These are phyloP conservation scores for Rhynchomys soricoides DNA, from an alignment of 2,113 vertebrate species.

Conservation along the genomic window DNA sequence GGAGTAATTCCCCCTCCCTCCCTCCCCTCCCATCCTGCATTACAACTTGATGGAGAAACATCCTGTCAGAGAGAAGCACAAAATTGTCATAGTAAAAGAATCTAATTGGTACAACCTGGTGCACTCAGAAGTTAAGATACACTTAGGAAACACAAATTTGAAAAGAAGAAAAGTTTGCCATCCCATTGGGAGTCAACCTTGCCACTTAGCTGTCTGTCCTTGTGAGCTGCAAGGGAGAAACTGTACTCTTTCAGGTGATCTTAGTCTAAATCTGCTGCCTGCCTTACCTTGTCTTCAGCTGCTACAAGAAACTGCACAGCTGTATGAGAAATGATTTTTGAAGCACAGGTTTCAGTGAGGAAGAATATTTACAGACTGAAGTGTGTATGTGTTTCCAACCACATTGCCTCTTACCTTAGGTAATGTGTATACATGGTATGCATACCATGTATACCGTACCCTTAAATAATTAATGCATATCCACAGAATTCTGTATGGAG, in stretches of 20 bases:
- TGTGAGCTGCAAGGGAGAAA: constrained; percentile 61
- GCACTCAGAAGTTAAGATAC: constrained; percentile 77
- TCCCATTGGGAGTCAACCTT: constrained; percentile 82
- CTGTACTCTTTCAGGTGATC: constrained; percentile 55
- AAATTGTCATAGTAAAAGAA: constrained; percentile 71
- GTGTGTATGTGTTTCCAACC: constrained; percentile 70
- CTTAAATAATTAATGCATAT: constrained; percentile 28
- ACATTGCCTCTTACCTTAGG: constrained; percentile 41
- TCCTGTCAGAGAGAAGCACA: constrained; percentile 80
- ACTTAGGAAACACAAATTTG: constrained; percentile 81
- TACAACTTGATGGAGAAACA: constrained; percentile 83
- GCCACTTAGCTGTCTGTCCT: constrained; percentile 66
- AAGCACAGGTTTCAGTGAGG: constrained; percentile 65
- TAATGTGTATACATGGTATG: constrained; percentile 57
- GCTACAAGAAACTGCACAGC: constrained; percentile 80
- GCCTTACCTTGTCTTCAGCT: constrained; percentile 69
- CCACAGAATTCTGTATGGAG: constrained; percentile 64
- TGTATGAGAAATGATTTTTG: constrained; percentile 73
- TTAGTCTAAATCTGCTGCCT: constrained; percentile 53
- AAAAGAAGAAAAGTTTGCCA: constrained; percentile 80
- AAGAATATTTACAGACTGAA: constrained; percentile 77
- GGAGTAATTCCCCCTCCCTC: constrained; percentile 77
- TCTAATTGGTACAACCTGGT: constrained; percentile 81
- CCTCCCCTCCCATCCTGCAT: constrained; percentile 55
- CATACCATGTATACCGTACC: constrained; percentile 37